Base-by-base conservation (phyloP, 2,113 vertebrate species). In the Nothocercus julius region DNA sequence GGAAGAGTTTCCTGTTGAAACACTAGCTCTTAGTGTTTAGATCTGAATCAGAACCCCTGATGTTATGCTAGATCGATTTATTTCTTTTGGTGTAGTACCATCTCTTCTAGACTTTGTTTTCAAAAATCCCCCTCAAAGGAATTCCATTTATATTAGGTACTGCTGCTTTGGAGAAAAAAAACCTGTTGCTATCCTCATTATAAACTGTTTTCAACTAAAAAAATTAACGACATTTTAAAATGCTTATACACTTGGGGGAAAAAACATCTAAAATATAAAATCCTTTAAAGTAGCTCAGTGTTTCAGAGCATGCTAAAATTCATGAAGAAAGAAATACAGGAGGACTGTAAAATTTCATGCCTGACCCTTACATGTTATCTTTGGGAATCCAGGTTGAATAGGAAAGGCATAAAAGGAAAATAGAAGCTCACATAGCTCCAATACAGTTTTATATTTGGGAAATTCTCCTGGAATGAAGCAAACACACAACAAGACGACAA, bases 281-380 rank as follows among this genome's bases (percentile, higher is more conserved):
- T 94, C 85, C 76, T 69, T 91, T 93, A 90, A 95, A 96, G 84
- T 45, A 93, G 90, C 78, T 96, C 30, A 9, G 69, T 67, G 86
- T 84, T 89, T 95, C 79, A 92, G 84, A 94, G 69, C 88, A 79
- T 76, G 66, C 92, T 85, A 94, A 83, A 95, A 95, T 93, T 93
- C 89, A 73, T 19, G 73, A 93, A 95, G 87, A 95, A 94, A 93
- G 79, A 73, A 79, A 92, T 94, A 93, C 63, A 96, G 79, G 68
- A 89, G 87, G 75, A 92, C 38, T 97, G 85, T 92, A 95, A 95
- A 97, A 96, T 95, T 96, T 96, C 93, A 96, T 87, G 93, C 76
- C 75, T 85, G 62, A 85, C 67, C 76, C 90, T 94, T 91, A 59
- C 89, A 73, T 80, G 93, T 91, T 93, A 96, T 95, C 76, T 82